Evolutionary conservation across 2,888 invertebrate genomes (phyloP), one percentile per base, ranked within the genome.

Genomic region (Osmoderma eremita): DNA sequence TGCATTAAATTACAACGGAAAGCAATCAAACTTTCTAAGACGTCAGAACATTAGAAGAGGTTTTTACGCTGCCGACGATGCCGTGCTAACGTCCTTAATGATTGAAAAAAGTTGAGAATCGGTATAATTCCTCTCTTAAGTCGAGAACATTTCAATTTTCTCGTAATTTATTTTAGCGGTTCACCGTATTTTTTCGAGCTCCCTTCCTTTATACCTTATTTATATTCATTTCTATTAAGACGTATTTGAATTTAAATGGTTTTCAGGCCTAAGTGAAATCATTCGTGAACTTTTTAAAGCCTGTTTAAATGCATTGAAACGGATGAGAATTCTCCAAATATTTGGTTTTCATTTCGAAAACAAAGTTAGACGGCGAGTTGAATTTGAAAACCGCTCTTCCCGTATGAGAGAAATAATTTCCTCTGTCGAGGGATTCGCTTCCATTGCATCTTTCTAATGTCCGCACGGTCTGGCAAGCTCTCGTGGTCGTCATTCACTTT

Each of bases 301-400:
- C 72, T 65, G 70, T 73, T 74, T 74, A 74, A 74, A 74, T 74
- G 73, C 74, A 74, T 73, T 68, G 71, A 70, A 70, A 65, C 36
- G 50, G 62, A 41, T 65, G 58, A 36, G 22, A 20, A n/a, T 45
- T 61, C 68, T 67, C 63, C 69, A 72, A 72, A 72, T 72, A 71
- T 72, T 72, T 72, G 71, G 67, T 67, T 71, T 70, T 69, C 69
- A 72, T 71, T 70, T 72, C 61, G 53, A 70, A 72, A 72, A 72
- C 71, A 69, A 70, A 70, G 69, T 71, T 70, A 30, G 69, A 67
- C 61, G 64, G 17, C 1, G 30, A 64, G 51, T 36, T 42, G 64
- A 67, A 50, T 67, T 50, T 64, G 30, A 65, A 70, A 67, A 53
- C 56, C 56, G 63, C 61, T 30, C 5, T n/a, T 39, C 41, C 48